Base-by-base conservation (phyloP, 2,797 vertebrate species). In the Nannoperca australis region DNA sequence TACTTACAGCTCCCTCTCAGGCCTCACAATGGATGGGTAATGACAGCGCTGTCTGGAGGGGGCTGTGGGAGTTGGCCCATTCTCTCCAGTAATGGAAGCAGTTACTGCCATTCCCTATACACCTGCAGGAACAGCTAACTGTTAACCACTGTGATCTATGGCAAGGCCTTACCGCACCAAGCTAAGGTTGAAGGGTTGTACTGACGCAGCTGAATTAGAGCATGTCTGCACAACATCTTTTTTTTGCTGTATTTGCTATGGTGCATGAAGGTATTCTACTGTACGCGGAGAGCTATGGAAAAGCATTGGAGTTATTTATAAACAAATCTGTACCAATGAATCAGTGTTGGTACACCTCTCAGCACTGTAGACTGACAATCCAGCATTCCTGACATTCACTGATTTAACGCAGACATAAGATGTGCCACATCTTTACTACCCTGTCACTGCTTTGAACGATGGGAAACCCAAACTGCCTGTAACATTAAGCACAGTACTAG, bases 11-110 rank as follows among this genome's bases (percentile, higher is more conserved):
- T 91, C 83, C 90, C 88, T 91, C 90, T 94, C 91, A 93, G 91
- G 91, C 89, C 91, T 88, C 85, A 91, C 86, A 93, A 95, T 94
- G 91, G 94, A 95, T 94, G 90, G 90, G 89, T 94, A 94, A 94
- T 93, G 94, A 94, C 94, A 91, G 89, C 67, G 79, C 89, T 95
- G 91, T 92, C 93, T 92, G 88, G 92, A 90, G 91, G 91, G 85
- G 91, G 89, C 90, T 82, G 83, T 85, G 86, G 90, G 91, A 92
- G 92, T 92, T 89, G 81, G 84, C 87, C 90, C 89, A 92, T 91
- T 92, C 92, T 91, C 88, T 86, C 79, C 89, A 82, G 89, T 91
- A 91, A 94, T 93, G 88, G 91, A 92, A 85, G 91, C 90, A 91
- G 92, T 94, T 93, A 93, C 88, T 85, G 85, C 88, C 92, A 84